phyloP scores from a whole-genome alignment of 92 coral and sea anemone species.

The Desmophyllum pertusum region DNA sequence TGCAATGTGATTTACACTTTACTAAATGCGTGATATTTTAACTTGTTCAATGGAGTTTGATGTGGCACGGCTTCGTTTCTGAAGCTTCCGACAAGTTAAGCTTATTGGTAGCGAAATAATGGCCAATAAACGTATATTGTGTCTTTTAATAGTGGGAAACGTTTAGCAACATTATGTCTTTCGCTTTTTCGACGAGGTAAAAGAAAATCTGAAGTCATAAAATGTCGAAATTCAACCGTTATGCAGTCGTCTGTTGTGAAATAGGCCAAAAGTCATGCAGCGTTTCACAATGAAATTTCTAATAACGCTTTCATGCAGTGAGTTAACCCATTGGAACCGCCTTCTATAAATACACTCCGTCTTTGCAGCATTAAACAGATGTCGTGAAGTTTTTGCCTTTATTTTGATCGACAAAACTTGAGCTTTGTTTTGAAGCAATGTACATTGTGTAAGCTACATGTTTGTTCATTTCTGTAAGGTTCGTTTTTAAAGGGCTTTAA shows the following conservation, averaged over 20 bases:
- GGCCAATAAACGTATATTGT: background rate
- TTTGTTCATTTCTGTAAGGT: background rate
- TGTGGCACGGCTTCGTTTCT: background rate
- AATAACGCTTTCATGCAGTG: background rate
- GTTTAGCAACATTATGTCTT: background rate
- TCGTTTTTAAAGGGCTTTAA: background rate
- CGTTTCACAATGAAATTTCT: background rate
- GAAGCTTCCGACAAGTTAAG: background rate
- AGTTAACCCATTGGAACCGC: background rate
- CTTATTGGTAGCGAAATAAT: background rate
- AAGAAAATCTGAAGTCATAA: background rate
- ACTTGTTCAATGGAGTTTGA: background rate
- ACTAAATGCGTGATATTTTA: background rate
- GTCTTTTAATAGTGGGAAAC: background rate
- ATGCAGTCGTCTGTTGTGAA: background rate
- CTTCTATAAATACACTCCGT: background rate
- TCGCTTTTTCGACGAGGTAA: background rate
- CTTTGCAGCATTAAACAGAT: too few species aligned
- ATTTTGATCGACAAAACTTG: too few species aligned
- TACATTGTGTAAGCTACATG: background rate
- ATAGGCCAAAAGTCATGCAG: slow-evolving; percentile 9
- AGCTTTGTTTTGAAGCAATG: background rate
- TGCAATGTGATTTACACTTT: background rate
- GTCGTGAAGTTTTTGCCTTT: too few species aligned
- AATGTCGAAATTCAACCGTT: background rate